Evolutionary conservation across 2,113 vertebrate species (phyloP), one percentile per base, ranked within the genome.

Genomic region (Scomber scombrus): DNA sequence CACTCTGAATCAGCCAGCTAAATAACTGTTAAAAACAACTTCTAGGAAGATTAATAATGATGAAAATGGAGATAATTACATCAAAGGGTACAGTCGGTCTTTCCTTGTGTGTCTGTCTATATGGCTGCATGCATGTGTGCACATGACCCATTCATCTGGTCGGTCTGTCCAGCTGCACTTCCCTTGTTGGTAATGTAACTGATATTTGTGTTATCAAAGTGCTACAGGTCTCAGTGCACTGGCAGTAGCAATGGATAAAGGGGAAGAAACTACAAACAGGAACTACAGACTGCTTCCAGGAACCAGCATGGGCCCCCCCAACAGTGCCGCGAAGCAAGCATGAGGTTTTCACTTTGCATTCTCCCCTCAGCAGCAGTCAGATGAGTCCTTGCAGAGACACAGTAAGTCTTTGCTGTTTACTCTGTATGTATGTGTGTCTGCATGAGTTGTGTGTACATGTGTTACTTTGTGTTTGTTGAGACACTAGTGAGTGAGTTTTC

Each of bases 331-430:
- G 80, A 81, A 91, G 89, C 82, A 88, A 92, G 91, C 91, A 93
- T 91, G 92, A 93, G 89, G 89, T 88, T 90, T 91, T 93, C 83
- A 91, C 92, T 94, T 94, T 93, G 87, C 91, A 83, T 89, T 88
- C 93, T 91, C 85, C 89, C 70, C 91, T 86, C 93, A 93, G 95
- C 94, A 95, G 95, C 95, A 95, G 91, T 93, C 94, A 93, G 94
- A 95, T 94, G 94, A 95, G 92, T 92, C 94, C 84, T 51, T 90
- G 91, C 94, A 89, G 88, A 91, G 82, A 92, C 90, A 90, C 92
- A 95, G 94, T 95, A 94, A 96, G 95, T 95, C 83, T 79, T 85
- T 81, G 69, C 86, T 81, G 84, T 89, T 91, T 68, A 67, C 66
- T 75, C 34, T 72, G 47, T n/a, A n/a, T 72, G 67, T 73, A 70